Percentiles rank a stretch among this genome's conserved stretches.
These are phyloP conservation scores for Ashinkailepas kermadecensis DNA, from an alignment of 2,888 invertebrate genomes.

Conservation along the genomic window DNA sequence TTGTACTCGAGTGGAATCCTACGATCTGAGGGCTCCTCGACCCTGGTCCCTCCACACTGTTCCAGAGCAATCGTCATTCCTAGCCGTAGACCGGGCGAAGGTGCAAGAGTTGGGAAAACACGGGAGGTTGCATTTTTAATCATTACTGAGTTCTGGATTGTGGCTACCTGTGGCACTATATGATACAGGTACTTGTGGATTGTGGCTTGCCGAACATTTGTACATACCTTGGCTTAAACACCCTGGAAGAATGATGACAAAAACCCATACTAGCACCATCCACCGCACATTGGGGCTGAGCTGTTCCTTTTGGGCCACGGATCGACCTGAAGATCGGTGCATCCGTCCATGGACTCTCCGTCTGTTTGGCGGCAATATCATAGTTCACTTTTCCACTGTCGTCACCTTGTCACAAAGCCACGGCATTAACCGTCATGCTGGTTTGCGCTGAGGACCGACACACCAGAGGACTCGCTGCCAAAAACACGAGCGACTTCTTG, in stretches of 20 bases:
- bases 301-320: background rate
- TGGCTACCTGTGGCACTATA: too few species aligned
- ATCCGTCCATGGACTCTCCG: background rate
- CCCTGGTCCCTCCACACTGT: too few species aligned
- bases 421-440: background rate
- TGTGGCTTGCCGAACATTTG: too few species aligned
- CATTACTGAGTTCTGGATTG: background rate
- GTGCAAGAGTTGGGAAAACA: too few species aligned
- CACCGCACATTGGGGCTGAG: background rate
- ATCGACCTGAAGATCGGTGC: background rate
- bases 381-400: background rate
- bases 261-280: background rate
- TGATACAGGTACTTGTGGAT: too few species aligned
- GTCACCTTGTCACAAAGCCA: background rate
- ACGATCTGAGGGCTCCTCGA: too few species aligned
- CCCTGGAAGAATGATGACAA: background rate
- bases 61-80: too few species aligned
- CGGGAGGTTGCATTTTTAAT: background rate
- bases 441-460: background rate
- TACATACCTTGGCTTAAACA: background rate
- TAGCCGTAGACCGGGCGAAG: too few species aligned
- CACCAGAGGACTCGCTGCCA: background rate
- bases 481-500: background rate
- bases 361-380: background rate
- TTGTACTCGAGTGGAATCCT: too few species aligned